These are phyloP conservation scores for Lepus timidus DNA, from an alignment of 2,113 vertebrate species.

Conservation along the genomic window DNA sequence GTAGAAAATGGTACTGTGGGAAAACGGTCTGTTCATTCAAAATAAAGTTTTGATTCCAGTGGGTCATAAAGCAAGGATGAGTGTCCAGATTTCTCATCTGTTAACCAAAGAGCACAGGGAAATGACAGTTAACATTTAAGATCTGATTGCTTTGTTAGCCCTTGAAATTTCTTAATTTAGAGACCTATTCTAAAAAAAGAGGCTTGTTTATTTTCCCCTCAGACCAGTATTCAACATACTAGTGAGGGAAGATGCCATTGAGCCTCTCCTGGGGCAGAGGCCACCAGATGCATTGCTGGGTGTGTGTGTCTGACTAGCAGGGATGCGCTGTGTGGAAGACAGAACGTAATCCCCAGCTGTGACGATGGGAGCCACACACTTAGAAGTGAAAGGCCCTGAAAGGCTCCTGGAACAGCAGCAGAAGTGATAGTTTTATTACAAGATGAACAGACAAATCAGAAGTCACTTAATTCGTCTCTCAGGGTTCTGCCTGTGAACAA, in stretches of 20 bases:
- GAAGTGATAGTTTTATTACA: neutral
- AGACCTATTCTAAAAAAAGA: neutral
- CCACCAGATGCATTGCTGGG: neutral
- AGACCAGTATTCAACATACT: neutral
- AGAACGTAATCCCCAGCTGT: rapidly evolving
- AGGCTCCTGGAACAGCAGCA: neutral
- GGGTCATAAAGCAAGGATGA: neutral
- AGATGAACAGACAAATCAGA: neutral
- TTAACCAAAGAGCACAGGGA: neutral
- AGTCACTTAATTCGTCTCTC: neutral
- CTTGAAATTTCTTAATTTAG: constrained; percentile 20
- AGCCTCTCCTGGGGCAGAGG: neutral
- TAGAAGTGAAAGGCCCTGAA: constrained; percentile 5
- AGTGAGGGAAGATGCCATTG: neutral
- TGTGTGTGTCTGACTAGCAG: neutral
- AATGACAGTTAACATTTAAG: neutral
- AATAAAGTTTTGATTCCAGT: neutral
- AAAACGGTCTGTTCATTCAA: neutral
- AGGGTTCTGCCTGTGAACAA: neutral
- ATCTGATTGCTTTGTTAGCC: neutral
- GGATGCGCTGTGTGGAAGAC: neutral
- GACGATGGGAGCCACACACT: neutral
- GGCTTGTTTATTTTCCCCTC: neutral
- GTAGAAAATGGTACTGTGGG: neutral
- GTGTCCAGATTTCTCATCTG: too few relatives aligned